Percentiles rank a stretch among this genome's conserved stretches.
phyloP scores from a whole-genome alignment of 53 echinoderm and acorn worm species.

The Holothuria leucospilota region DNA sequence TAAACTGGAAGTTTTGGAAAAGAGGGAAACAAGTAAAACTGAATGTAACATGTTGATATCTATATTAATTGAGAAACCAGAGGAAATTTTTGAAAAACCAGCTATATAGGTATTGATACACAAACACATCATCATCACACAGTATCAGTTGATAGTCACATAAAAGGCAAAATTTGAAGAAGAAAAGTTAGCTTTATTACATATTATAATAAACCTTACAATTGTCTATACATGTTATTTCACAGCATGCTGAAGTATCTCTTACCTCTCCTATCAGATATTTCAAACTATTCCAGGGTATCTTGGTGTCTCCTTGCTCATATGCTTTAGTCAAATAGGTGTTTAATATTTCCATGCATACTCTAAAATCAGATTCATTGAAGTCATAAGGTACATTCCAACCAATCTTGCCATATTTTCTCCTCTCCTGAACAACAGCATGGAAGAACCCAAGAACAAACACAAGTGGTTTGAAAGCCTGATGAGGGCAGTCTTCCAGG shows the following conservation, averaged over 20 bases:
- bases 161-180: too few relatives aligned
- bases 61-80: too few relatives aligned
- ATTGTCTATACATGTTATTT: neutral
- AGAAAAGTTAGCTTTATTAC: too few relatives aligned
- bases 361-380: slow-evolving; percentile 98
- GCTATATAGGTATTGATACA: too few relatives aligned
- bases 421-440: slow-evolving; percentile 95
- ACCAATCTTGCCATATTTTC: slow-evolving; percentile 99
- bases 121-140: too few relatives aligned
- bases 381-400: slow-evolving; percentile 99
- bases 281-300: slow-evolving; percentile 98
- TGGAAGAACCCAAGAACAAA: slow-evolving; percentile 97
- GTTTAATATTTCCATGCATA: slow-evolving; percentile 90
- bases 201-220: too few relatives aligned
- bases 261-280: slow-evolving; percentile 97
- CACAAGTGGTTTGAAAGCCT: slow-evolving; percentile 94
- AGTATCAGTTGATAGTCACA: too few relatives aligned
- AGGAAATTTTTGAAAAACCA: too few relatives aligned
- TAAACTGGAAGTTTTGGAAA: too few relatives aligned
- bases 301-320: slow-evolving; percentile 93
- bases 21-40: too few relatives aligned
- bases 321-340: slow-evolving; percentile 92
- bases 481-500: slow-evolving; percentile 93
- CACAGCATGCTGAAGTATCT: neutral
- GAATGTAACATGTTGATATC: too few relatives aligned